phyloP scores from a whole-genome alignment of 2,113 vertebrate species.

The Phaethornis superciliosus region DNA sequence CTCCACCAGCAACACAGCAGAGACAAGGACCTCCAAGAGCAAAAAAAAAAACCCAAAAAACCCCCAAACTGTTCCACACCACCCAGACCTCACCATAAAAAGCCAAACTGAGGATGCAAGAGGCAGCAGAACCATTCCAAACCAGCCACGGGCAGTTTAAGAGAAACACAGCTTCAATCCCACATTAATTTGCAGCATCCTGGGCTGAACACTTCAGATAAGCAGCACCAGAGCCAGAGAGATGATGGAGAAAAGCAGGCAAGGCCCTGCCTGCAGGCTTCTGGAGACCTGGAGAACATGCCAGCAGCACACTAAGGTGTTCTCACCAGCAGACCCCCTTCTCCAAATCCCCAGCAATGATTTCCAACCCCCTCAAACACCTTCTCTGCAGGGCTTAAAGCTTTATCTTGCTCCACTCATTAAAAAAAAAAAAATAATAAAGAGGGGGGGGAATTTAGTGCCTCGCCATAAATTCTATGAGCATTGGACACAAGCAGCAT shows the following conservation, averaged over 20 bases:
- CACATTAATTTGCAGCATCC: slow-evolving; percentile 73
- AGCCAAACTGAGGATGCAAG: neutral
- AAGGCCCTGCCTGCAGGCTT: neutral
- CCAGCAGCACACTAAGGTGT: neutral
- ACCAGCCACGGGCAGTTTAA: slow-evolving; percentile 59
- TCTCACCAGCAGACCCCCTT: neutral
- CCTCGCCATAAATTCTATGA: slow-evolving; percentile 24
- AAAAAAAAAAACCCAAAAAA: neutral
- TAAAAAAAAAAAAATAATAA: neutral
- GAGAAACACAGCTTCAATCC: slow-evolving; percentile 47
- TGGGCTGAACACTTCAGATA: slow-evolving; percentile 68
- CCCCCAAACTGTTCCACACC: neutral
- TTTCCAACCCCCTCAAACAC: too few relatives aligned
- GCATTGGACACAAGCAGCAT: slow-evolving; percentile 41
- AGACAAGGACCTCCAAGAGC: neutral
- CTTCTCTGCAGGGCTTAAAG: neutral
- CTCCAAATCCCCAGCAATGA: neutral
- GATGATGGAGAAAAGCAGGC: slow-evolving; percentile 30
- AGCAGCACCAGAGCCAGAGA: slow-evolving; percentile 45
- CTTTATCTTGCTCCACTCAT: slow-evolving; percentile 15
- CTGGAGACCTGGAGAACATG: neutral
- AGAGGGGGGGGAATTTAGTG: slow-evolving; percentile 12
- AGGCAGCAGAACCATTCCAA: slow-evolving; percentile 17
- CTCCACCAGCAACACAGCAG: neutral
- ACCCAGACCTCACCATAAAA: neutral